phyloP scores from a whole-genome alignment of 1,140 invertebrate genomes.

The Leptinotarsa defecta region DNA sequence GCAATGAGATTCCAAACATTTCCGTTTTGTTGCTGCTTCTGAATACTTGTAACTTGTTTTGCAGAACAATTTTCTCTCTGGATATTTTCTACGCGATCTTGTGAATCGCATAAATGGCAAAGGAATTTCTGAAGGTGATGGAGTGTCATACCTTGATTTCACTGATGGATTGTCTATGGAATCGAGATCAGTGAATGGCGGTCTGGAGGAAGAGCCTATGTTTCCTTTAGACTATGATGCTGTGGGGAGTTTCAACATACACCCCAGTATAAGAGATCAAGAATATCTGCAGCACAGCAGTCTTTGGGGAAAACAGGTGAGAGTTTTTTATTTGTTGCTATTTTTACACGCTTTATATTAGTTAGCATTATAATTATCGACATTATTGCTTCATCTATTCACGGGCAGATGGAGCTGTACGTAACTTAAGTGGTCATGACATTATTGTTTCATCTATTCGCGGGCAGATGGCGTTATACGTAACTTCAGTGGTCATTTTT shows the following conservation, averaged over 20 bases:
- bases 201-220: constrained; percentile 45
- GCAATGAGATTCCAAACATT: background rate
- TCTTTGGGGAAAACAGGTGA: constrained; percentile 76
- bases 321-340: too few species aligned
- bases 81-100: constrained; percentile 68
- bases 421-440: too few species aligned
- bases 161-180: constrained; percentile 58
- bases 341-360: too few species aligned
- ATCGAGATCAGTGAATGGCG: constrained; percentile 37
- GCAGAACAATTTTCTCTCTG: constrained; percentile 60
- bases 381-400: too few species aligned
- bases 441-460: too few species aligned
- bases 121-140: constrained; percentile 66
- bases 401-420: too few species aligned
- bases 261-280: constrained; percentile 81
- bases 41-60: constrained; percentile 10
- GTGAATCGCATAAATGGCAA: constrained; percentile 69
- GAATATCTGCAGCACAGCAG: constrained; percentile 89
- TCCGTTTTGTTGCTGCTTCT: background rate
- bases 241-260: constrained; percentile 63
- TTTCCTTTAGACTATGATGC: constrained; percentile 51
- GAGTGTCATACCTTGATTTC: constrained; percentile 65
- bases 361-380: too few species aligned
- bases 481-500: too few species aligned
- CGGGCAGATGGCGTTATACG: too few species aligned